phyloP scores from a whole-genome alignment of 2,113 vertebrate species.

The Cariama cristata region DNA sequence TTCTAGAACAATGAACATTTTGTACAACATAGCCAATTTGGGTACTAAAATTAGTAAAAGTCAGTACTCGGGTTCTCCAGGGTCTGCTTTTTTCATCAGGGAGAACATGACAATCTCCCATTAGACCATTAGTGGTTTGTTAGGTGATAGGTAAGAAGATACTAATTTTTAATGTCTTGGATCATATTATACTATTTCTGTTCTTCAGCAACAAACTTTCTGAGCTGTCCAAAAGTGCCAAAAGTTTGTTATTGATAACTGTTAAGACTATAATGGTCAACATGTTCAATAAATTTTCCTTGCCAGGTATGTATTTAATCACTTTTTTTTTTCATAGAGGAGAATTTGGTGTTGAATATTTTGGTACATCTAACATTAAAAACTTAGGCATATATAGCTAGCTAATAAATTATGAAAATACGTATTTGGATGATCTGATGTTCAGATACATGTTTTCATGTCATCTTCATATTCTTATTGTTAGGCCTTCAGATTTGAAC shows the following conservation, averaged over 20 bases:
- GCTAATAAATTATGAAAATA: background rate
- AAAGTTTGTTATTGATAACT: background rate
- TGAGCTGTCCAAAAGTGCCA: background rate
- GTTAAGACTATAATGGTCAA: background rate
- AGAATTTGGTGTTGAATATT: background rate
- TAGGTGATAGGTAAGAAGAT: background rate
- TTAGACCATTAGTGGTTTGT: background rate
- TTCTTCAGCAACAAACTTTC: background rate
- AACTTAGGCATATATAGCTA: background rate
- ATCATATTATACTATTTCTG: background rate
- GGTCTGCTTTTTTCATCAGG: background rate
- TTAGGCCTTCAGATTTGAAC: background rate
- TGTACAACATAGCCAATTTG: background rate
- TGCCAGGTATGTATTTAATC: background rate
- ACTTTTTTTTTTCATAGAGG: background rate
- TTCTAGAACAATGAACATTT: background rate
- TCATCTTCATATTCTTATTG: background rate
- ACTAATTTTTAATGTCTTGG: background rate
- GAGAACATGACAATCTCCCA: background rate
- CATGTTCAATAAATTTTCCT: background rate
- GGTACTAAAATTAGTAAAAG: background rate
- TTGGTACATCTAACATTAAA: background rate
- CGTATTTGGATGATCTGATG: background rate
- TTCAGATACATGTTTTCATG: background rate
- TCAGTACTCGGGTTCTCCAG: background rate